Percentiles rank a stretch among this genome's conserved stretches.
Evolutionary conservation across 2,888 invertebrate genomes (phyloP).

Genomic region (Mesodorylaimus sp.): DNA sequence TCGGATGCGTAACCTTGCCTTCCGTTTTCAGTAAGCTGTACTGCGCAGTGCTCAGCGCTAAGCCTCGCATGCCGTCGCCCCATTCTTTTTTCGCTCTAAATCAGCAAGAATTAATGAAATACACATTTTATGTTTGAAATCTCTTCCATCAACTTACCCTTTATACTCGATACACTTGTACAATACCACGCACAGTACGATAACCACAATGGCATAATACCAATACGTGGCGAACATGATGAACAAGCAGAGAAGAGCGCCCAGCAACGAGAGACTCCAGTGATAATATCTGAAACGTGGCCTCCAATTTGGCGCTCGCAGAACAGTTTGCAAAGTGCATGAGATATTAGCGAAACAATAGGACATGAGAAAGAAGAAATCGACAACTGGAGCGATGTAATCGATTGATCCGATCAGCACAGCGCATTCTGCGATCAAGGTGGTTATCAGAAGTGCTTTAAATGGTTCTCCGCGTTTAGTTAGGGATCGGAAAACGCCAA

Average conservation of each 20-base stretch:
- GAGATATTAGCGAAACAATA: slow-evolving; percentile 98
- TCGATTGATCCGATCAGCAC: slow-evolving; percentile 88
- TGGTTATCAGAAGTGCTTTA: slow-evolving; percentile 70
- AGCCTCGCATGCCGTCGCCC: slow-evolving; percentile 96
- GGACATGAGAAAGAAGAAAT: slow-evolving; percentile 90
- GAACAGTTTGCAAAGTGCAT: slow-evolving; percentile 84
- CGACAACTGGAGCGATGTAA: slow-evolving; percentile 59
- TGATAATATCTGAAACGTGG: slow-evolving; percentile 95
- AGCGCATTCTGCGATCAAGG: slow-evolving; percentile 40
- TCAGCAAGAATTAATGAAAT: slow-evolving; percentile 11
- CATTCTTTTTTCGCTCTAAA: slow-evolving; percentile 95
- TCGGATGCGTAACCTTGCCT: slow-evolving; percentile 83
- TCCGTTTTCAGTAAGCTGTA: slow-evolving; percentile 85
- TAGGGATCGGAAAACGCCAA: slow-evolving; percentile 74
- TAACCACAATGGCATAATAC: slow-evolving; percentile 80
- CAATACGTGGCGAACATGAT: slow-evolving; percentile 97
- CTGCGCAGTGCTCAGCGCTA: slow-evolving; percentile 88
- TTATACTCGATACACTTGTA: slow-evolving; percentile 95
- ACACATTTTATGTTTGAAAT: not conserved
- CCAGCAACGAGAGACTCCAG: slow-evolving; percentile 76
- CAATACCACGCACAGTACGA: slow-evolving; percentile 77
- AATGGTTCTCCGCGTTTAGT: slow-evolving; percentile 90
- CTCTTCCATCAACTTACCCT: too few species aligned
- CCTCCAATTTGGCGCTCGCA: slow-evolving; percentile 87
- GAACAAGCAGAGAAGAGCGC: slow-evolving; percentile 69